Evolutionary conservation across 2,113 vertebrate genomes (phyloP).

Genomic region (Callipepla californica): DNA sequence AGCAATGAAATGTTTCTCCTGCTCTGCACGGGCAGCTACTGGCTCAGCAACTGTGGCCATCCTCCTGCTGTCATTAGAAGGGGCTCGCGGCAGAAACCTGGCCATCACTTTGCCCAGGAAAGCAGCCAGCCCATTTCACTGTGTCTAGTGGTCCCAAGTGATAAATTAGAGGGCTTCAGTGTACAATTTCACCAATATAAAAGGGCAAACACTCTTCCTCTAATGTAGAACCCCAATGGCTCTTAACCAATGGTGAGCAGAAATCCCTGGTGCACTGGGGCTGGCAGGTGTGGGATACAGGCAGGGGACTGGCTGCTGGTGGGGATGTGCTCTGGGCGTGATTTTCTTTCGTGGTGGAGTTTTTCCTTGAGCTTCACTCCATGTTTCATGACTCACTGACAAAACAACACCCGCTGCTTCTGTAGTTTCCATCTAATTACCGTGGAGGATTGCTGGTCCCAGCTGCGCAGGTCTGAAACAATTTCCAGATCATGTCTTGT

Average conservation of each 20-base stretch:
- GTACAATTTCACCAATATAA: not conserved
- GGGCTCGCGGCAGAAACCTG: not conserved
- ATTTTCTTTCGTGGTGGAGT: slow-evolving; percentile 29
- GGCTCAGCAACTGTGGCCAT: not conserved
- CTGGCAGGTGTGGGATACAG: not conserved
- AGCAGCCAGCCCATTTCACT: not conserved
- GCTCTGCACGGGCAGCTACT: not conserved
- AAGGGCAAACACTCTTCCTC: not conserved
- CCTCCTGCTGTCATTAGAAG: not conserved
- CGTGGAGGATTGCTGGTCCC: slow-evolving; percentile 39
- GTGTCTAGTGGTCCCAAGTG: not conserved
- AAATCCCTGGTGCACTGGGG: not conserved
- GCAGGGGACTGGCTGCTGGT: not conserved
- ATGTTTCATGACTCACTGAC: slow-evolving; percentile 62
- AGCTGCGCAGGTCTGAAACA: slow-evolving; percentile 37
- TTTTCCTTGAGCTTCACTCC: slow-evolving; percentile 59
- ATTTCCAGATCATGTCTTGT: slow-evolving; percentile 58
- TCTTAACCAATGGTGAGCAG: not conserved
- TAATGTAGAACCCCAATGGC: not conserved
- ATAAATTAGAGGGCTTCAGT: not conserved
- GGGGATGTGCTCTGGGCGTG: not conserved
- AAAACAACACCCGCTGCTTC: slow-evolving; percentile 46
- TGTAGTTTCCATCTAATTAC: slow-evolving; percentile 57
- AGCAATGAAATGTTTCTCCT: not conserved
- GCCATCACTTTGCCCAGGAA: not conserved